Evolutionary conservation across 2,888 invertebrate species (phyloP).

Genomic region (Lasioglossum calceatum): DNA sequence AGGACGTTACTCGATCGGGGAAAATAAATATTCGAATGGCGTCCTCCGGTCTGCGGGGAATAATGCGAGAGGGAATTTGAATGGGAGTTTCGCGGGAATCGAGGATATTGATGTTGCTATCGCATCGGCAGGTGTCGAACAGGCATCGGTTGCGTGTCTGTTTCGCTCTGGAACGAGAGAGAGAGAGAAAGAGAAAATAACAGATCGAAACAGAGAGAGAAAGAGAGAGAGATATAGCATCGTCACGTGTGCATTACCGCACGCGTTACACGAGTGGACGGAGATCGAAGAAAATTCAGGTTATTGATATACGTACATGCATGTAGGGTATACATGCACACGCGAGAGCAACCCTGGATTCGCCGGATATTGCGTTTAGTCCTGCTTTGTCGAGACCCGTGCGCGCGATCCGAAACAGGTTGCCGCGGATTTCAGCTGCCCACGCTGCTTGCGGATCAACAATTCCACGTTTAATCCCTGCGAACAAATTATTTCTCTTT

Average conservation of each 20-base stretch:
- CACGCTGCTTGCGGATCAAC: neutral
- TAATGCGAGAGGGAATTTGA: neutral
- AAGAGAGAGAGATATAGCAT: neutral
- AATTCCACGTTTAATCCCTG: neutral
- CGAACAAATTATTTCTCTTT: constrained; percentile 3
- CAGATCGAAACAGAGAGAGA: neutral
- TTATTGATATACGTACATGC: neutral
- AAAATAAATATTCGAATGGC: constrained; percentile 19
- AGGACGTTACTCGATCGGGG: constrained; percentile 18
- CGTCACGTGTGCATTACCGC: neutral
- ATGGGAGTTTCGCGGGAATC: constrained; percentile 12
- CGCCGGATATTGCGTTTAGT: constrained; percentile 13
- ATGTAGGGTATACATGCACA: neutral
- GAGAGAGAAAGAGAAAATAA: neutral
- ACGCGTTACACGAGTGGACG: neutral
- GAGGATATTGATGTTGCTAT: constrained; percentile 5
- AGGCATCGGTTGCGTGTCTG: constrained; percentile 12
- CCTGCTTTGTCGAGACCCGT: neutral
- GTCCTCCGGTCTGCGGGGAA: neutral
- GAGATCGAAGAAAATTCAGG: constrained; percentile 7
- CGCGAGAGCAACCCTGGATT: neutral
- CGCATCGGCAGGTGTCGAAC: constrained; percentile 9
- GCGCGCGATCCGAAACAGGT: neutral
- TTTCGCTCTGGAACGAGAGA: neutral
- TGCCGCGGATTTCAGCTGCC: neutral